phyloP scores from a whole-genome alignment of 2,113 vertebrate genomes.

The Dipodomys ordii region DNA sequence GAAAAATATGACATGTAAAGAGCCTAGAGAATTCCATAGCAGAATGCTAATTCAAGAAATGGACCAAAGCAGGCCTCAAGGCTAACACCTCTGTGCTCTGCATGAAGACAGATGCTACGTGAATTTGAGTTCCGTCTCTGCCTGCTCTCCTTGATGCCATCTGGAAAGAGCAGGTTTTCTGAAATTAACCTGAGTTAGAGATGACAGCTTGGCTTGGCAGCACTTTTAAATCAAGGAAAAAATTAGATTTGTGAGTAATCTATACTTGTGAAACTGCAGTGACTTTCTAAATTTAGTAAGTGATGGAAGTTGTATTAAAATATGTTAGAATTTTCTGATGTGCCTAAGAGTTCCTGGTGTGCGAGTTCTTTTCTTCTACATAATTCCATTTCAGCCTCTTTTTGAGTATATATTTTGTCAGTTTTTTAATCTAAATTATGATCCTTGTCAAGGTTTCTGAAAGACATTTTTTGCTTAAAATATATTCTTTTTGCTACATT shows the following conservation, averaged over 20 bases:
- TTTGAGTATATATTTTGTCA: conserved; percentile 63
- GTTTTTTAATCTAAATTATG: conserved; percentile 58
- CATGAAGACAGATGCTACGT: background rate
- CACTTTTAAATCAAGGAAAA: conserved; percentile 61
- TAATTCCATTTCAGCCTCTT: conserved; percentile 36
- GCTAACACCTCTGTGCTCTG: background rate
- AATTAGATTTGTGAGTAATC: conserved; percentile 63
- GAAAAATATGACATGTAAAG: background rate
- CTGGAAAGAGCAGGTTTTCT: conserved; percentile 54
- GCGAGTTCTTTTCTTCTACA: conserved; percentile 48
- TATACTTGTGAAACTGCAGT: conserved; percentile 58
- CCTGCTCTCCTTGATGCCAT: background rate
- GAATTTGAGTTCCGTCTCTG: conserved; percentile 19
- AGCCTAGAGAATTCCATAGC: background rate
- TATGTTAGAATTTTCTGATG: conserved; percentile 59
- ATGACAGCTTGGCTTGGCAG: conserved; percentile 57
- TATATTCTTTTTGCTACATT: background rate
- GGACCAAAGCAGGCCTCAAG: background rate
- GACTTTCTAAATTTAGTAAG: conserved; percentile 68
- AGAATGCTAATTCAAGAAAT: conserved; percentile 10
- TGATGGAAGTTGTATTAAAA: conserved; percentile 65
- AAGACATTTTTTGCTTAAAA: conserved; percentile 52
- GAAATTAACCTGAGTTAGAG: conserved; percentile 56
- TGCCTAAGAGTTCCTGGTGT: conserved; percentile 27
- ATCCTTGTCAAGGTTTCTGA: conserved; percentile 48